Conservation (phyloP, 1,140 invertebrate species). For the Dolichoris vasculosae region DNA sequence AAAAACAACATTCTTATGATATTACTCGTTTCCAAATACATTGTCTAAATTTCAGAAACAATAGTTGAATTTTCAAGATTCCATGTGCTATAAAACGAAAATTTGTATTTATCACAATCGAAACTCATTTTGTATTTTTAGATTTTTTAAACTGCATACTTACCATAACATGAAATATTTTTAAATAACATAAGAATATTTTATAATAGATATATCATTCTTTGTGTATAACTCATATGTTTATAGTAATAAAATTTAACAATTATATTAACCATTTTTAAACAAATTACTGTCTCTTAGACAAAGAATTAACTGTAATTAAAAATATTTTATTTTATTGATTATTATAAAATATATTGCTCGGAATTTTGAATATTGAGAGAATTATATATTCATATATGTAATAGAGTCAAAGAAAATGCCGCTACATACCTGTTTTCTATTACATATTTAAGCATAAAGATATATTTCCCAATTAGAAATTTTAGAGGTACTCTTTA, state of each 20-base stretch:
- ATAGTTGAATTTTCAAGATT: too few species aligned
- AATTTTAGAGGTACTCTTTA: background rate
- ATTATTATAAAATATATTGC: too few species aligned
- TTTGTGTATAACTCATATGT: background rate
- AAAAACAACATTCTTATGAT: too few species aligned
- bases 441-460: background rate
- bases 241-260: too few species aligned
- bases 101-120: background rate
- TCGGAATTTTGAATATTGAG: too few species aligned
- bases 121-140: background rate
- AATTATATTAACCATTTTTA: too few species aligned
- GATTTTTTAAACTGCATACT: background rate
- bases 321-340: too few species aligned
- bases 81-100: background rate
- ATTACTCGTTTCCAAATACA: background rate
- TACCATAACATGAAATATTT: background rate
- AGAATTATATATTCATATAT: too few species aligned
- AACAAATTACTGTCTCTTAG: too few species aligned
- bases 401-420: too few species aligned
- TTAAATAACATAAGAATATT: background rate
- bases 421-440: background rate
- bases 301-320: too few species aligned
- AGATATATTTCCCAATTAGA: background rate
- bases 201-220: background rate
- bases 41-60: background rate